Percentiles rank a stretch among this genome's conserved stretches.
Evolutionary conservation across 2,797 vertebrate genomes (phyloP).

Genomic region (Taeniopygia guttata): DNA sequence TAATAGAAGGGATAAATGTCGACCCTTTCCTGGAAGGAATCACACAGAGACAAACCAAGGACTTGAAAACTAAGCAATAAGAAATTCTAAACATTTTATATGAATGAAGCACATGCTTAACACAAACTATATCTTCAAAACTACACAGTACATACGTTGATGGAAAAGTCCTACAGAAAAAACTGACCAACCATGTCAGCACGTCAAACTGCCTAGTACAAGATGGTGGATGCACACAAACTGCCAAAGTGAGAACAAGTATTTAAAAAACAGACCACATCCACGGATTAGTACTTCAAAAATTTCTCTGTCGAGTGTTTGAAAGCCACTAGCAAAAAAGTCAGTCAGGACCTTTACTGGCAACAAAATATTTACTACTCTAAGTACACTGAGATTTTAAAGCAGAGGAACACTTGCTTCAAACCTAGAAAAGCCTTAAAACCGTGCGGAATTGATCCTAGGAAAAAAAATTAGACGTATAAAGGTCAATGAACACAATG

Average conservation of each 20-base stretch:
- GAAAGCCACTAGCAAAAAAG: constrained; percentile 63
- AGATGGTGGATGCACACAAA: constrained; percentile 74
- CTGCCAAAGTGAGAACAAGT: constrained; percentile 27
- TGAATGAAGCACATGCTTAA: constrained; percentile 79
- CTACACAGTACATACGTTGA: constrained; percentile 73
- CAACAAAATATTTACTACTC: constrained; percentile 61
- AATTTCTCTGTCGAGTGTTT: constrained; percentile 57
- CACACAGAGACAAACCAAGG: constrained; percentile 71
- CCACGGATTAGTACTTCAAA: constrained; percentile 64
- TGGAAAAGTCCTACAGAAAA: constrained; percentile 70
- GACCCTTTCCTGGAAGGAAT: constrained; percentile 69
- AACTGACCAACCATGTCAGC: constrained; percentile 69
- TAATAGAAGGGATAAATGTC: constrained; percentile 45
- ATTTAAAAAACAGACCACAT: constrained; percentile 69
- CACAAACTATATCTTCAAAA: constrained; percentile 75
- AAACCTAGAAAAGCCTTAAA: constrained; percentile 66
- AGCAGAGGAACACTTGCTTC: constrained; percentile 50
- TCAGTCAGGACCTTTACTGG: constrained; percentile 52
- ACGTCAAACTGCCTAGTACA: constrained; percentile 68
- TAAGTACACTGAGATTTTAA: constrained; percentile 56
- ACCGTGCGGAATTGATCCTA: constrained; percentile 74
- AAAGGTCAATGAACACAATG: constrained; percentile 82
- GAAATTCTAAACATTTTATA: constrained; percentile 75
- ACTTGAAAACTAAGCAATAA: constrained; percentile 69
- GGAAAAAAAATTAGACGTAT: constrained; percentile 80